Evolutionary conservation across 2,113 vertebrate species (phyloP).

Genomic region (Oriolus oriolus): DNA sequence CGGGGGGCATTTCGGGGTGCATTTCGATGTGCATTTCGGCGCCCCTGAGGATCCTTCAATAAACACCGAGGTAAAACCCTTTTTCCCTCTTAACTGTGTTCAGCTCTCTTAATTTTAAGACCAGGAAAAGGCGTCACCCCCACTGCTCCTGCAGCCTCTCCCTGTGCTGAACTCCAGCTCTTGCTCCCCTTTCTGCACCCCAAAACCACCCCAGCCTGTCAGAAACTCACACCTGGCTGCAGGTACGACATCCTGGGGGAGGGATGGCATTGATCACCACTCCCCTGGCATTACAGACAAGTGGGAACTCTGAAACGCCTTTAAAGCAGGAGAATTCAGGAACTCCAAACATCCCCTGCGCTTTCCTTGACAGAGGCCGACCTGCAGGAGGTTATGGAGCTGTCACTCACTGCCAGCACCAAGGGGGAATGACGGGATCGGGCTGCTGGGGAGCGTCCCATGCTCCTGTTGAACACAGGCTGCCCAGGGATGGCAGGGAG

Average conservation of each 20-base stretch:
- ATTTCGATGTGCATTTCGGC: too few relatives aligned
- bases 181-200: neutral
- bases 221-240: neutral
- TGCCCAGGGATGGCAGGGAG: neutral
- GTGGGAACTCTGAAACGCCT: neutral
- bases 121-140: too few relatives aligned
- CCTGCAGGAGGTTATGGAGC: neutral
- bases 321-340: neutral
- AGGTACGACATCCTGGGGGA: neutral
- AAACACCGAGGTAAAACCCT: too few relatives aligned
- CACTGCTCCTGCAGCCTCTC: neutral
- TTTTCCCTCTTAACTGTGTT: too few relatives aligned
- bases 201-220: neutral
- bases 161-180: neutral
- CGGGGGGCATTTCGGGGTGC: too few relatives aligned
- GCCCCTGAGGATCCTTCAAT: too few relatives aligned
- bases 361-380: neutral
- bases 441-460: neutral
- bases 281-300: neutral
- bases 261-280: neutral
- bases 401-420: neutral
- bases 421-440: neutral
- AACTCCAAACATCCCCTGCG: neutral
- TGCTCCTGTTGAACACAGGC: accelerated
- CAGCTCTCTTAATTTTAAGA: too few relatives aligned